phyloP scores from a whole-genome alignment of 1,140 invertebrate species.

The Hetaerina americana region DNA sequence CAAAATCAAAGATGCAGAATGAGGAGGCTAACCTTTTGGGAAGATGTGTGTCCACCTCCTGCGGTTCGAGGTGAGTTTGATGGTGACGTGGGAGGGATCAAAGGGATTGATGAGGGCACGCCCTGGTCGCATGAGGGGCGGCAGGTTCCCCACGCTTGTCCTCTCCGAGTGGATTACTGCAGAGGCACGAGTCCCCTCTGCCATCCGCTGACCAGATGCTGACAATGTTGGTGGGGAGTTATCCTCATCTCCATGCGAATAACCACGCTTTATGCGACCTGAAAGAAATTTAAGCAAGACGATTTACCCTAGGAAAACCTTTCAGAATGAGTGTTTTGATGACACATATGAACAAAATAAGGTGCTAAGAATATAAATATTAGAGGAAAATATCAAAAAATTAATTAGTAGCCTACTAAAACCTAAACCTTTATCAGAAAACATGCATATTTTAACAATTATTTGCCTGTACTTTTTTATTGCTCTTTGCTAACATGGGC shows the following conservation, averaged over 20 bases:
- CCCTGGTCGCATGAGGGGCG: slow-evolving; percentile 41
- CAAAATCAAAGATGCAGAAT: slow-evolving; percentile 20
- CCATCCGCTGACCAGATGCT: neutral
- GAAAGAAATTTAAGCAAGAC: neutral
- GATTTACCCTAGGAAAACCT: no score
- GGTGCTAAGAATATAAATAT: no score
- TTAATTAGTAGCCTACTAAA: no score
- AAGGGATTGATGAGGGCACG: slow-evolving; percentile 89
- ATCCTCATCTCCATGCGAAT: neutral
- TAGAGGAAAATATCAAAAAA: no score
- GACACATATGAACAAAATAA: no score
- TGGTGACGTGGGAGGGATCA: slow-evolving; percentile 90
- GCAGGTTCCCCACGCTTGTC: neutral
- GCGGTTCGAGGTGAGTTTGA: slow-evolving; percentile 92
- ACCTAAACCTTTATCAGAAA: no score
- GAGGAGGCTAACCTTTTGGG: slow-evolving; percentile 66
- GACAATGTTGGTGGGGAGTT: neutral
- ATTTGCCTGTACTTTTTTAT: no score
- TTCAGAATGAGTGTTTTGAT: no score
- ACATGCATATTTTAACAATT: no score
- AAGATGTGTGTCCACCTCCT: slow-evolving; percentile 97
- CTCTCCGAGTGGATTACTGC: slow-evolving; percentile 21
- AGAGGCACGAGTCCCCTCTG: neutral
- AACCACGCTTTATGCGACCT: neutral
- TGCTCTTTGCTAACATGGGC: no score